Conservation (phyloP, 2,888 invertebrate genomes). For the Syrphus vitripennis region DNA sequence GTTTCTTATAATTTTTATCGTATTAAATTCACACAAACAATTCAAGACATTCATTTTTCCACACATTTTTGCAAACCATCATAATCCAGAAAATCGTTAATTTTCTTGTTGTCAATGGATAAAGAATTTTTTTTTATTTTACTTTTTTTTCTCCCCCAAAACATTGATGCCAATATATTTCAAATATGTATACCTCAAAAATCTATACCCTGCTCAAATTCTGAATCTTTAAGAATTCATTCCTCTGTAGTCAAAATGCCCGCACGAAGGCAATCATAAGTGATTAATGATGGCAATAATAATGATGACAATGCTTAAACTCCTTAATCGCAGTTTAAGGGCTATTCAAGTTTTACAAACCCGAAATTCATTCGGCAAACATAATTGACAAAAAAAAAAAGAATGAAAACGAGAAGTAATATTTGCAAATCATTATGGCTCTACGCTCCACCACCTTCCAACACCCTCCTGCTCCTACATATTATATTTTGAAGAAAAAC, state of each 20-base stretch:
- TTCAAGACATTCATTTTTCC: background rate
- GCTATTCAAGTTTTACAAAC: slow-evolving; percentile 21
- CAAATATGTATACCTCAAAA: slow-evolving; percentile 9
- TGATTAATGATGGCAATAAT: slow-evolving; percentile 65
- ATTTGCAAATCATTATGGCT: background rate
- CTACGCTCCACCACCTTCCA: too few relatives aligned
- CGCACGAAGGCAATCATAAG: slow-evolving; percentile 53
- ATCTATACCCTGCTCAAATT: background rate
- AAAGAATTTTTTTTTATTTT: background rate
- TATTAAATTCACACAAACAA: background rate
- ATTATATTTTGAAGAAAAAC: background rate
- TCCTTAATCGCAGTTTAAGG: slow-evolving; percentile 60
- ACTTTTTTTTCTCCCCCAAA: background rate
- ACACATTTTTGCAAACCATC: background rate
- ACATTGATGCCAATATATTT: slow-evolving; percentile 25
- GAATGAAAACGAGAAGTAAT: background rate
- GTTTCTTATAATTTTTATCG: too few relatives aligned
- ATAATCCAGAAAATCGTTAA: background rate
- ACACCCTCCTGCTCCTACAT: too few relatives aligned
- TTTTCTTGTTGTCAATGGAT: background rate
- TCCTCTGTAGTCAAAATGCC: background rate
- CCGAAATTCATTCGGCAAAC: slow-evolving; percentile 22
- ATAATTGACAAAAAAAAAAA: background rate
- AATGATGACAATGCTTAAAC: slow-evolving; percentile 60
- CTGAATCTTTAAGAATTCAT: background rate